Evolutionary conservation across 1,140 invertebrate genomes (phyloP), one percentile per base, ranked within the genome.

Genomic region (Procambarus virginalis): DNA sequence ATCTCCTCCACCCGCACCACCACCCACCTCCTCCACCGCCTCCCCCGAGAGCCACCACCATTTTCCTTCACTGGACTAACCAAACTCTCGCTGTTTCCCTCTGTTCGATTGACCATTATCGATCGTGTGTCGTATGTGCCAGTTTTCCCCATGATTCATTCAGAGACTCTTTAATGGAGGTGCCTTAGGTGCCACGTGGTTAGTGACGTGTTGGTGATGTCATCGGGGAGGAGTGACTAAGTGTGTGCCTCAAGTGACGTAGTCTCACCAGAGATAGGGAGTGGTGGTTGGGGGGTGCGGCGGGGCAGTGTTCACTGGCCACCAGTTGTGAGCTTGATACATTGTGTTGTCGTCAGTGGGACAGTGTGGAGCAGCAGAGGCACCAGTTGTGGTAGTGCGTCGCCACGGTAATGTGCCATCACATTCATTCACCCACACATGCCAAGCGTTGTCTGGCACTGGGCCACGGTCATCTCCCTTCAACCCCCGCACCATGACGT

Each of bases 101-200:
- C 34, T 34, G 4, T 55, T 12, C 51, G 12, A 55, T 8, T 55
- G n/a, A 5, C 8, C 51, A 55, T 55, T 49, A 48, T 51, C 49
- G 17, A 2, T 12, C 78, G 45, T 49, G 17, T 55, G 49, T 49
- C 2, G n/a, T 6, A 73, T 73, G 68, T 14, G 14, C 22, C 68
- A 73, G n/a, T 73, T 81, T 22, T 51, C 77, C 80, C 51, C 48
- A 68, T 82, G 80, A 82, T 82, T 82, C 80, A 82, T 82, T 82
- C 22, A 68, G 22, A 68, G 58, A 34, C 0, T 17, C 10, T 20
- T 73, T 34, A 34, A 73, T 5, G 3, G 2, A 22, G 5, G 68
- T 22, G 68, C 68, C 34, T 10, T 4, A 34, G 58, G 79, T 64
- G 58, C n/a, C 80, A 82, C 80, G 80, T 82, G 79, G 51, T 22